Evolutionary conservation across 2,113 vertebrate species (phyloP).

Genomic region (Mirza zaza): DNA sequence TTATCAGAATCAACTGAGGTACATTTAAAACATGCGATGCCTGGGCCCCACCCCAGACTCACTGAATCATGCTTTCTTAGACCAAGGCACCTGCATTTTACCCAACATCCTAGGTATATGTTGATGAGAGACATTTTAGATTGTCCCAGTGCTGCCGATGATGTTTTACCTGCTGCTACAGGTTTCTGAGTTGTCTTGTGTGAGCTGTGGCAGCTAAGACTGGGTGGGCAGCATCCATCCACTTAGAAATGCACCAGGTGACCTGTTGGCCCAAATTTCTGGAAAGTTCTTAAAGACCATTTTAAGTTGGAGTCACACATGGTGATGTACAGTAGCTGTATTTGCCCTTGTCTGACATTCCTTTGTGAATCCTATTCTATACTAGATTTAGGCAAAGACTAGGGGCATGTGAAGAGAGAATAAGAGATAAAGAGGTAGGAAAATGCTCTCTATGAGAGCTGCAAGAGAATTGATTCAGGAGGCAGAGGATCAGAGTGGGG

Average conservation of each 20-base stretch:
- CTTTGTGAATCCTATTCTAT: background rate
- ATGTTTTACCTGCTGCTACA: rapidly evolving
- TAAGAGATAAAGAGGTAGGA: background rate
- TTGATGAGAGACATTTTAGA: background rate
- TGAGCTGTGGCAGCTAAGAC: background rate
- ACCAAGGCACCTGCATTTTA: background rate
- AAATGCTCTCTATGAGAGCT: background rate
- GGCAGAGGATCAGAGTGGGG: background rate
- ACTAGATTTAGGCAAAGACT: background rate
- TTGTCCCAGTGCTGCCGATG: background rate
- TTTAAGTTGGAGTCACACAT: background rate
- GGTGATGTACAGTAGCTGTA: background rate
- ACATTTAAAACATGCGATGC: background rate
- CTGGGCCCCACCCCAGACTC: background rate
- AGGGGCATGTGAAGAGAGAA: background rate
- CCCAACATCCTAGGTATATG: background rate
- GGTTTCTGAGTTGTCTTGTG: background rate
- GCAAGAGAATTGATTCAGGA: background rate
- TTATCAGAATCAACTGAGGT: background rate
- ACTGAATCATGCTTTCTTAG: background rate
- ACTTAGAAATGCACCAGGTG: background rate
- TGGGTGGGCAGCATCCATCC: background rate
- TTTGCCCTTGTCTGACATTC: background rate
- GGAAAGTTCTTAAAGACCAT: background rate
- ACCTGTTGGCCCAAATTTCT: background rate